These are phyloP conservation scores for Eurytoma adleriae DNA, from an alignment of 2,888 invertebrate species.

Conservation along the genomic window DNA sequence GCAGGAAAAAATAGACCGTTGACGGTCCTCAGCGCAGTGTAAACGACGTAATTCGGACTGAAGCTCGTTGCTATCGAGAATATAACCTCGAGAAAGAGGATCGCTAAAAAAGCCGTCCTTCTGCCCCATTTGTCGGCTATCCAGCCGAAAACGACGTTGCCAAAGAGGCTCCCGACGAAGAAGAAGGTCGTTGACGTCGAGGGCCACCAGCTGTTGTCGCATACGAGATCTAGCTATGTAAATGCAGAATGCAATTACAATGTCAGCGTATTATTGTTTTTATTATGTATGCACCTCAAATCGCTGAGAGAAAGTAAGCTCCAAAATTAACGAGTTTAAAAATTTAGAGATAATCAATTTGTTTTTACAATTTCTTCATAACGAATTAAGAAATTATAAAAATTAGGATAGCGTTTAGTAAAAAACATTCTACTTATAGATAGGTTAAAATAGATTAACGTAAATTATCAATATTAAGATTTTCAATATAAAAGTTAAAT, in stretches of 20 bases:
- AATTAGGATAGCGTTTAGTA: too few relatives aligned
- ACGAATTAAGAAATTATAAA: too few relatives aligned
- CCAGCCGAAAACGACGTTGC: conserved; percentile 83
- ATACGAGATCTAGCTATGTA: conserved; percentile 81
- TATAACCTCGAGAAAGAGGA: conserved; percentile 81
- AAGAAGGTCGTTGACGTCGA: conserved; percentile 82
- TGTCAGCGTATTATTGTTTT: conserved; percentile 50
- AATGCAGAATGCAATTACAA: conserved; percentile 73
- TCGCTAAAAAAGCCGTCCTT: conserved; percentile 80
- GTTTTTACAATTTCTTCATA: too few relatives aligned
- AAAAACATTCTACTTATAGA: too few relatives aligned
- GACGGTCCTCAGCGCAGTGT: conserved; percentile 79
- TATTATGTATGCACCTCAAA: conserved; percentile 1
- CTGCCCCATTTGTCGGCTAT: conserved; percentile 84
- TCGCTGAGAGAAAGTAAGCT: too few relatives aligned
- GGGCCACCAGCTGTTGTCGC: conserved; percentile 81
- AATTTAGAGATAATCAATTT: too few relatives aligned
- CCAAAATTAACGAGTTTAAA: too few relatives aligned
- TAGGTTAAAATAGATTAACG: too few relatives aligned
- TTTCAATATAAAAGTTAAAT: too few relatives aligned
- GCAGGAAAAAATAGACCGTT: conserved; percentile 84
- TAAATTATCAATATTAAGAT: too few relatives aligned
- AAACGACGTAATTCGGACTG: conserved; percentile 79
- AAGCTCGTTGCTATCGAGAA: conserved; percentile 81
- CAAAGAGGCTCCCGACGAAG: conserved; percentile 83